Base-by-base conservation (phyloP, 1,140 invertebrate species). In the Hormaphis cornu region DNA sequence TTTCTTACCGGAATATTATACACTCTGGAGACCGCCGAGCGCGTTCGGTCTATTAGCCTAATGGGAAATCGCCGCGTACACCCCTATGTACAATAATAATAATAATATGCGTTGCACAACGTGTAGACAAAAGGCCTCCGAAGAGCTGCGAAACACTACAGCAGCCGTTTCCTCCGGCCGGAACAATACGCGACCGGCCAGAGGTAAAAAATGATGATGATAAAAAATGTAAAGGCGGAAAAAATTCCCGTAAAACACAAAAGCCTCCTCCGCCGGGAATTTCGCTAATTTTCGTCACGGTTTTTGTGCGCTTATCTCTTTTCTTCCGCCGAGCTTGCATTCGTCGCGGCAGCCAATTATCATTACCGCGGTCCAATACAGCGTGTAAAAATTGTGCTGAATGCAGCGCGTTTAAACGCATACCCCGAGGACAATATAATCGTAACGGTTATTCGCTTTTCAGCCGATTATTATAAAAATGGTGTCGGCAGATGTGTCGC, bases 1-100 rank as follows among this genome's bases (percentile, higher is more conserved):
- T 66, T 66, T 66, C 42, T 66, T 66, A 66, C 61, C 61, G 44
- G 44, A 66, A 46, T n/a, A n/a, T n/a, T n/a, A n/a, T n/a, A n/a
- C n/a, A n/a, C n/a, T n/a, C n/a, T n/a, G n/a, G n/a, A n/a, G n/a
- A 46, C 26, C 14, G 24, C n/a, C 20, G 2, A 42, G 44, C 28
- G 28, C 26, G n/a, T n/a, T n/a, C 59, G n/a, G 61, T 50, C 61
- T 66, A 66, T 66, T 66, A 66, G 61, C 42, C 42, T 66, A 66
- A 66, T 66, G 61, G 44, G 26, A 61, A 61, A n/a, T n/a, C n/a
- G n/a, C n/a, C n/a, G n/a, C n/a, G n/a, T n/a, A n/a, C n/a, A n/a
- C n/a, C n/a, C n/a, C n/a, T n/a, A n/a, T n/a, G n/a, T n/a, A n/a
- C n/a, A n/a, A n/a, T n/a, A n/a, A n/a, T n/a, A n/a, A n/a, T n/a